Conservation (phyloP, 2,113 vertebrate genomes). For the Turnix velox region DNA sequence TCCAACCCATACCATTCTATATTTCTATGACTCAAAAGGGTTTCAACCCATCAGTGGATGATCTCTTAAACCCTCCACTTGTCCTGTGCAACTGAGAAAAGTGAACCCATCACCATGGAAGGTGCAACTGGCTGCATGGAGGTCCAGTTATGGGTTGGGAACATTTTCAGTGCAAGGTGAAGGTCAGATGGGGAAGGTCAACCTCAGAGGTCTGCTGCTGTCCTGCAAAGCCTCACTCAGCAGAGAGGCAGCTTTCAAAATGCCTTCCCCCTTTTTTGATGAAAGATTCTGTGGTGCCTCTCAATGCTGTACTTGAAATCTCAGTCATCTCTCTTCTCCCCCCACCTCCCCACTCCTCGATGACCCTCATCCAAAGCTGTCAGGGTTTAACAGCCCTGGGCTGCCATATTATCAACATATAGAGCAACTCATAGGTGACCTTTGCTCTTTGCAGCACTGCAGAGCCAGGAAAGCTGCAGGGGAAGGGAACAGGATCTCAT, state of each 20-base stretch:
- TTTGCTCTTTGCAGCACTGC: conserved; percentile 13
- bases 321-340: background rate
- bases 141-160: background rate
- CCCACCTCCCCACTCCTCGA: background rate
- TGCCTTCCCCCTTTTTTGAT: background rate
- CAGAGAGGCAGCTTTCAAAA: background rate
- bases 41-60: background rate
- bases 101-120: background rate
- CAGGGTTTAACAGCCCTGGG: background rate
- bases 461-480: background rate
- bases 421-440: background rate
- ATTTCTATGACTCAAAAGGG: background rate
- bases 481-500: conserved; percentile 3
- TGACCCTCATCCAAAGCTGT: background rate
- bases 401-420: background rate
- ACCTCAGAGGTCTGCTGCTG: fast-evolving
- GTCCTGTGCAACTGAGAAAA: background rate
- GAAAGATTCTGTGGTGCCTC: background rate
- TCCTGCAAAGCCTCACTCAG: conserved; percentile 31
- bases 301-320: background rate
- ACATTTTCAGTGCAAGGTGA: background rate
- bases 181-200: background rate
- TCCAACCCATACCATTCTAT: too few species aligned
- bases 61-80: background rate
- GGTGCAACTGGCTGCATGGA: background rate